Percentiles rank a stretch among this genome's conserved stretches.
Evolutionary conservation across 2,888 invertebrate genomes (phyloP).

Genomic region (Andrena chrysosceles): DNA sequence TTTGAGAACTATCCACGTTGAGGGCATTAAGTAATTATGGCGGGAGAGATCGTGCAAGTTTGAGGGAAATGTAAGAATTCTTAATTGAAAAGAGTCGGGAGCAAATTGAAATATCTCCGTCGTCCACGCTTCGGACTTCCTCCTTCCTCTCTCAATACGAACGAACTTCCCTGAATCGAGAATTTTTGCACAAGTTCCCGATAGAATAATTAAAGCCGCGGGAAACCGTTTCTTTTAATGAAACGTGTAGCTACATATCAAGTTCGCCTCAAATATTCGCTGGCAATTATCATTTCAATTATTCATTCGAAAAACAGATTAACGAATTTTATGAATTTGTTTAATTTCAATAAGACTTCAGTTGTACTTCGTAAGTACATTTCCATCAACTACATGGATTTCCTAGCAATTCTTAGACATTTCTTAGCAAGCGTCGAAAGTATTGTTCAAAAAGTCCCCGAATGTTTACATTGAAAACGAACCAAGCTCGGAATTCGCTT

Average conservation of each 20-base stretch:
- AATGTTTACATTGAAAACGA: too few species aligned
- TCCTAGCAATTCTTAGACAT: too few species aligned
- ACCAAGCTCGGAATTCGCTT: too few species aligned
- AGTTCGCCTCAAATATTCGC: too few species aligned
- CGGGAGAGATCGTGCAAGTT: not conserved
- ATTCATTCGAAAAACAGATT: too few species aligned
- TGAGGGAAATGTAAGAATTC: not conserved
- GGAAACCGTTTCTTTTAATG: not conserved
- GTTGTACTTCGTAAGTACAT: too few species aligned
- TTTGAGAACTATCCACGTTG: not conserved
- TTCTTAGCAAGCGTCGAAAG: too few species aligned
- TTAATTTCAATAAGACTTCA: too few species aligned
- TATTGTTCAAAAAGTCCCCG: too few species aligned
- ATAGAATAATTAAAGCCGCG: slow-evolving; percentile 29
- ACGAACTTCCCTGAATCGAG: not conserved
- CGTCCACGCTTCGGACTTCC: not conserved
- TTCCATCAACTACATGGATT: too few species aligned
- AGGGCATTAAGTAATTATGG: slow-evolving; percentile 18
- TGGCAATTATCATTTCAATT: too few species aligned
- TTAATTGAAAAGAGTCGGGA: not conserved
- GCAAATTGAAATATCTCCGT: not conserved
- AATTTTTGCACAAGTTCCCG: slow-evolving; percentile 12
- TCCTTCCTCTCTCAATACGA: not conserved
- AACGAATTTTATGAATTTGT: too few species aligned
- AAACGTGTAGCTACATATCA: slow-evolving; percentile 1